Base-by-base conservation (phyloP, 2,113 vertebrate species). In the Thoracochromis brauschi region DNA sequence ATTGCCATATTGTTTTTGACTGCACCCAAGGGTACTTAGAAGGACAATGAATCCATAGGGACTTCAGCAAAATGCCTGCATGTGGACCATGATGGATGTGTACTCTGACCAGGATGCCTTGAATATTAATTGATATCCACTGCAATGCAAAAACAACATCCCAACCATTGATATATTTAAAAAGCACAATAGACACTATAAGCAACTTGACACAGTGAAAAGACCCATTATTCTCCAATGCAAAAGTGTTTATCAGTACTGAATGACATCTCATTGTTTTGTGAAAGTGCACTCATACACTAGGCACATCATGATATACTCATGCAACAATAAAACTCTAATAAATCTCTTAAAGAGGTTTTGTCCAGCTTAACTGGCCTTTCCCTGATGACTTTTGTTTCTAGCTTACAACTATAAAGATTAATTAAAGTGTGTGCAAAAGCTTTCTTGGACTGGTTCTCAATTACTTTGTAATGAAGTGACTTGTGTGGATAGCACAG, bases 1-100 rank as follows among this genome's bases (percentile, higher is more conserved):
- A 94, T 92, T 89, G 83, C 81, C 53, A 73, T 90, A 86, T 93
- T 92, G 87, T 93, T 86, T 84, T 80, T 82, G 85, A 86, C 45
- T 84, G 68, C 47, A 85, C 82, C 60, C 88, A 91, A 71, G 88
- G 80, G 55, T 82, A 82, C 40, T 82, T 60, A 49, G 75, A 86
- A 91, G 89, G 79, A 92, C 88, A 91, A 87, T 79, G 53, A 75
- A 85, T 90, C 91, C 83, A 87, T 78, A 45, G 82, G 68, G 88
- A 86, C 31, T 79, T 81, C 14, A 42, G 75, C 53, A 75, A 90
- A 88, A 90, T 51, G 49, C 60, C 45, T 63, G 84, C 33, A 75
- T 73, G 80, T 82, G 63, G 84, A 89, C 87, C 84, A 85, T 93
- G 89, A 94, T 80, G 82, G 82, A 90, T 94, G 81, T 51, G 49